phyloP scores from a whole-genome alignment of 2,113 vertebrate genomes.

The Platichthys stellatus region DNA sequence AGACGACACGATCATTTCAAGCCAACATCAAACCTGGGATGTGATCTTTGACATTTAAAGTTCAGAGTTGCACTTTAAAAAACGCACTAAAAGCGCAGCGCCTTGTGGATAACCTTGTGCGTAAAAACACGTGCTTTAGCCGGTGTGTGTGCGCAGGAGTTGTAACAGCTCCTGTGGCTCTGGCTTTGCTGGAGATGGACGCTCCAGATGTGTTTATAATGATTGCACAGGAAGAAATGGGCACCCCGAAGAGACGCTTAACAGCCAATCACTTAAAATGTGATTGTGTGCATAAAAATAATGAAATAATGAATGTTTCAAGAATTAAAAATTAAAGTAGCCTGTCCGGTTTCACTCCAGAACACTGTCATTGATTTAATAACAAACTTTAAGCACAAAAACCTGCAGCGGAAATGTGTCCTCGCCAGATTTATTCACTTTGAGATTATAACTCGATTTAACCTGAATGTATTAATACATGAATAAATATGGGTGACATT shows the following conservation, averaged over 20 bases:
- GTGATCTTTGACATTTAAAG: not conserved
- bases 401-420: conserved; percentile 8
- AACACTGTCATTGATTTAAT: not conserved
- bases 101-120: conserved; percentile 48
- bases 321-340: no score
- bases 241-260: not conserved
- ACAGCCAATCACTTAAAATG: not conserved
- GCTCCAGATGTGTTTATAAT: conserved; percentile 18
- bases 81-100: conserved; percentile 3
- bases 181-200: conserved; percentile 11
- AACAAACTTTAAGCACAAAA: not conserved
- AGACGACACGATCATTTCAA: not conserved
- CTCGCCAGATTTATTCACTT: not conserved
- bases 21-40: not conserved
- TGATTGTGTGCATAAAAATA: no score
- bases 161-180: conserved; percentile 24
- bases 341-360: not conserved
- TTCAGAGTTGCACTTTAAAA: not conserved
- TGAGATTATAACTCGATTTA: conserved; percentile 4
- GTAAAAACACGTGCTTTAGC: conserved; percentile 75
- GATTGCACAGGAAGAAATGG: not conserved
- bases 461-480: conserved; percentile 6
- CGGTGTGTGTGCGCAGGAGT: conserved; percentile 35
- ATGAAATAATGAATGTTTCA: no score
- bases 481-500: not conserved